Base-by-base conservation (phyloP, 2,797 vertebrate genomes). In the Hoplostethus atlanticus region DNA sequence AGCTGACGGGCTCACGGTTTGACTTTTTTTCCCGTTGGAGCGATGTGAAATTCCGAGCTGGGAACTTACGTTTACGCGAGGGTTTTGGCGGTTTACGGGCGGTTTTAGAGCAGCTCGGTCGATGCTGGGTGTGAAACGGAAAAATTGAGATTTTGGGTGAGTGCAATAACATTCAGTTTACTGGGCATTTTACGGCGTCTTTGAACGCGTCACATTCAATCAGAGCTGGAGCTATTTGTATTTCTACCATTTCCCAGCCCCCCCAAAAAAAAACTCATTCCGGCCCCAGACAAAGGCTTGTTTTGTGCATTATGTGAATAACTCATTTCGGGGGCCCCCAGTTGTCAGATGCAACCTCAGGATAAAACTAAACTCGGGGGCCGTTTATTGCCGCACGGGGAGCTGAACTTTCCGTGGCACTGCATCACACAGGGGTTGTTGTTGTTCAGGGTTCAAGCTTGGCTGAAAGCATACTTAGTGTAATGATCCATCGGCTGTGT, bases 401-500 rank as follows among this genome's bases (percentile, higher is more conserved):
- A 64, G 30, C 4, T 74, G 67, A 76, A 71, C 80, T 59, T 81
- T 66, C 54, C n/a, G 47, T 72, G 48, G n/a, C 76, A 48, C 69
- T 59, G 60, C 73, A 79, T 6, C 55, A 54, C 66, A 65, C 64
- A n/a, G 64, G 40, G 25, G 62, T 52, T 15, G 40, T 55, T 85
- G 77, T 67, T 86, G 74, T 77, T 85, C 79, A 84, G 68, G 53
- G 71, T 80, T 83, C 79, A 81, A 68, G 78, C 76, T 67, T 66
- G 78, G 81, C 74, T 59, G 74, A 77, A 68, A 75, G 72, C 83
- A 63, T 76, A 83, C 76, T 89, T 81, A 85, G 87, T 28, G 88
- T 90, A 91, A 91, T 91, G 91, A 92, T 86, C 83, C 89, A 89
- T 81, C 21, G 65, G 67, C 85, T 64, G 66, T 79, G 79, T 84